Base-by-base conservation (phyloP, 2,888 invertebrate genomes). In the Myopa tessellatipennis region DNA sequence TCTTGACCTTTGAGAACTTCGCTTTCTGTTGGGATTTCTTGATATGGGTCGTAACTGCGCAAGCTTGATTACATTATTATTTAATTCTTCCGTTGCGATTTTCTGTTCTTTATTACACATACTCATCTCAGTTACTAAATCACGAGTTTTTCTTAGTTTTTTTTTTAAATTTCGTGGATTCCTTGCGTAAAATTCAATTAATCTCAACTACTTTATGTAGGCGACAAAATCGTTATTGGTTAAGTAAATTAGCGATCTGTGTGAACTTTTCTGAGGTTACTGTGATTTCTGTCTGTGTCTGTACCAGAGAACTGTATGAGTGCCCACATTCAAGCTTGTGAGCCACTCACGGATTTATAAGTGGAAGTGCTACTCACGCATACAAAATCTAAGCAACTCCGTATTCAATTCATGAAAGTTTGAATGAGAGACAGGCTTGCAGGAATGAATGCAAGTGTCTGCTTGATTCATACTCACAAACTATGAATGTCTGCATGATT, bases 141-240 rank as follows among this genome's bases (percentile, higher is more conserved):
- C 61, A n/a, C 8, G 12, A n/a, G 1, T 68, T 3, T 16, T 18
- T 45, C 38, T 68, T 18, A 7, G 40, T 67, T 34, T 68, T 45
- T 45, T 45, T 26, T 26, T 26, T 26, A 5, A n/a, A 10, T 7
- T 72, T 38, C n/a, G 16, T 38, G 72, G 38, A 16, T 60, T 58
- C 72, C 14, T 60, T 40, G 60, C 72, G 60, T 72, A 60, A 61
- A 70, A 61, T 68, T 67, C 67, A 74, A 74, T 74, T 74, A 74
- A 74, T 36, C 16, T 67, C 67, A 74, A 67, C 74, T 68, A 36
- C 45, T 45, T 63, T 63, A 38, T 67, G 75, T 4, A 69, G 75
- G 75, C 75, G 75, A 45, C 38, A 34, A 40, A 58, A 61, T 45
- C 40, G 26, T 4, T 69, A 14, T 36, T 55, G 70, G 34, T 55